phyloP scores from a whole-genome alignment of 2,797 vertebrate species.

The Bryconaethiops microstoma region DNA sequence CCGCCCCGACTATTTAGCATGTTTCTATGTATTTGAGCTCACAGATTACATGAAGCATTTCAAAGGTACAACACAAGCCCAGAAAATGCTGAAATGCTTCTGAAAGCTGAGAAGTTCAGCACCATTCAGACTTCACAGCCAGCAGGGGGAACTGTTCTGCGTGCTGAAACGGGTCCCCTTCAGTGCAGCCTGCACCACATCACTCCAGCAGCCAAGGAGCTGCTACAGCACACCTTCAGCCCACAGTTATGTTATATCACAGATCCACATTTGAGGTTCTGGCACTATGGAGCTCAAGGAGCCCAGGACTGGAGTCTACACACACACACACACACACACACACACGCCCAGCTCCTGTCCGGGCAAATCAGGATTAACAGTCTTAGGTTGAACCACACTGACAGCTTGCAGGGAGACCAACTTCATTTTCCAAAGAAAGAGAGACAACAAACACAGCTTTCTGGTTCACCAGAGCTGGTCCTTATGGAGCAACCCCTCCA shows the following conservation, averaged over 20 bases:
- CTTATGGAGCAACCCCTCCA: not conserved
- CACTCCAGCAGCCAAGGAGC: not conserved
- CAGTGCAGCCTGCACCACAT: slow-evolving; percentile 19
- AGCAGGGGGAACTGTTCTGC: slow-evolving; percentile 35
- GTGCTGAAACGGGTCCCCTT: slow-evolving; percentile 28
- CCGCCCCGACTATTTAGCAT: too few species aligned
- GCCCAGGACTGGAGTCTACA: not conserved
- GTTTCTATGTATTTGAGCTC: too few species aligned
- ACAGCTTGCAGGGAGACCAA: slow-evolving; percentile 27
- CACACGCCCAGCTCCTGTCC: slow-evolving; percentile 4
- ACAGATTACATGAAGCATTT: too few species aligned
- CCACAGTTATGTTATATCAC: not conserved
- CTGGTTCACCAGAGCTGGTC: not conserved
- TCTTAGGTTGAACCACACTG: slow-evolving; percentile 39
- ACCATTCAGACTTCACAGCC: slow-evolving; percentile 17
- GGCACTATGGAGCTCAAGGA: not conserved
- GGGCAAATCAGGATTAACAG: slow-evolving; percentile 46
- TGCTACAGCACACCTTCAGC: not conserved
- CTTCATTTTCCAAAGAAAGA: not conserved
- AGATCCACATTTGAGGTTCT: not conserved
- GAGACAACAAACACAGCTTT: not conserved
- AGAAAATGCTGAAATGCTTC: not conserved
- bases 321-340: slow-evolving; percentile 15
- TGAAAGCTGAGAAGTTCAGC: slow-evolving; percentile 28
- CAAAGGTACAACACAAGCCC: too few species aligned